Base-by-base conservation (phyloP, 2,113 vertebrate genomes). In the Lophura nycthemera region DNA sequence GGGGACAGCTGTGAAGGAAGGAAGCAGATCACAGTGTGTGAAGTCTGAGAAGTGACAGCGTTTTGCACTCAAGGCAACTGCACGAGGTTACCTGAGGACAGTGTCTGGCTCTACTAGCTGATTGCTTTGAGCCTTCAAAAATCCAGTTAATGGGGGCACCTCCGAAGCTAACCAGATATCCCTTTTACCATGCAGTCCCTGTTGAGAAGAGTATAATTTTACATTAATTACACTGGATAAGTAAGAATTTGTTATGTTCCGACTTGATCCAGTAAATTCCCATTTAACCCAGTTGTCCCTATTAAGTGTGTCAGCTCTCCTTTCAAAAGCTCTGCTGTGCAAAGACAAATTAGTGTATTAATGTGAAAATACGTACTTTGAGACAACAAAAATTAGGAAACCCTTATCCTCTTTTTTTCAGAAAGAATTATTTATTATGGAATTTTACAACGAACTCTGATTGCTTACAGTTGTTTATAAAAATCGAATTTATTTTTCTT, bases 71-170 rank as follows among this genome's bases (percentile, higher is more conserved):
- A 63, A 83, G 83, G 90, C 92, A 96, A 94, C 94, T 92, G 92
- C 87, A 5, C 8, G 83, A 47, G 96, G 96, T 97, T 95, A 97
- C 96, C 95, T 92, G 93, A 96, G 96, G 97, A 97, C 95, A 97
- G 0, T 74, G 92, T 95, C 96, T 95, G 94, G 83, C 91, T 96
- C 81, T 61, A 27, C 83, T 84, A 21, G 74, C 96, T 94, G 94
- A 93, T 87, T 76, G 90, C 91, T 95, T 60, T 50, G 50, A 92
- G 81, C 90, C 12, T 63, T 89, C 19, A 76, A 72, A 70, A 83
- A 63, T 83, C 25, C 69, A 63, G 48, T 90, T 95, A 90, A 91
- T 89, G 89, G 95, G 83, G 83, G 75, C 81, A 94, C 66, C 92
- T 96, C 92, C 78, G 95, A 86, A 97, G 79, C 86, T 89, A 94